Evolutionary conservation across 2,113 vertebrate species (phyloP).

Genomic region (Dolichotis patagonum): DNA sequence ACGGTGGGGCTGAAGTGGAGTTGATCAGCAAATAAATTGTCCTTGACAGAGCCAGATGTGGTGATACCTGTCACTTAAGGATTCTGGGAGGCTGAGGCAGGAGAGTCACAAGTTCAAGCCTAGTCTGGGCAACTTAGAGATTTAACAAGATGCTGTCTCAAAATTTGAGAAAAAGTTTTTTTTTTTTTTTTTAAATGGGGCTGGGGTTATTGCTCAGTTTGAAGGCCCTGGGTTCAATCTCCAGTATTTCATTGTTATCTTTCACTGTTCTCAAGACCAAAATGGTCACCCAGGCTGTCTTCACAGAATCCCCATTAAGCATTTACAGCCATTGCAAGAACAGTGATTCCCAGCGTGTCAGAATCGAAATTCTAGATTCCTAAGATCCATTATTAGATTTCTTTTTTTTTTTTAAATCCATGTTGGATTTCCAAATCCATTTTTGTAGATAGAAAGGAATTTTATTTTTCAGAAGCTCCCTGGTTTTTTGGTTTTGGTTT

Average conservation of each 20-base stretch:
- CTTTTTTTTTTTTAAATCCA: not conserved
- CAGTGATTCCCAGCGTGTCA: not conserved
- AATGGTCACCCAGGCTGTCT: not conserved
- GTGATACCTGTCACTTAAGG: not conserved
- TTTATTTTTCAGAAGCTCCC: not conserved
- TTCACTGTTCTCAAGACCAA: not conserved
- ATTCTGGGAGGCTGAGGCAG: not conserved
- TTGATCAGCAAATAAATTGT: not conserved
- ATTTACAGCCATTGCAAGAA: not conserved
- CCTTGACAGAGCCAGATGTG: not conserved
- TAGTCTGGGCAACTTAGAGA: not conserved
- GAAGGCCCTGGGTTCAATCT: not conserved
- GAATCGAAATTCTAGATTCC: not conserved
- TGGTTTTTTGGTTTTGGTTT: not conserved
- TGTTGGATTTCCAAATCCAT: not conserved
- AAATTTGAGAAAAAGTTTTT: not conserved
- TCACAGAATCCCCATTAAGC: not conserved
- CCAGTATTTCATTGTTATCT: not conserved
- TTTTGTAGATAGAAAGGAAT: not conserved
- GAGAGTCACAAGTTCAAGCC: not conserved
- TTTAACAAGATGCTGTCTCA: not conserved
- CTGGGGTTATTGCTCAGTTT: not conserved
- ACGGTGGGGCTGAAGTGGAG: not conserved
- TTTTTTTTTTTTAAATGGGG: too few species aligned
- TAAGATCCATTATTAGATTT: not conserved